Evolutionary conservation across 2,797 vertebrate genomes (phyloP), one percentile per base, ranked within the genome.

Genomic region (Pangasius sanitwongsei): DNA sequence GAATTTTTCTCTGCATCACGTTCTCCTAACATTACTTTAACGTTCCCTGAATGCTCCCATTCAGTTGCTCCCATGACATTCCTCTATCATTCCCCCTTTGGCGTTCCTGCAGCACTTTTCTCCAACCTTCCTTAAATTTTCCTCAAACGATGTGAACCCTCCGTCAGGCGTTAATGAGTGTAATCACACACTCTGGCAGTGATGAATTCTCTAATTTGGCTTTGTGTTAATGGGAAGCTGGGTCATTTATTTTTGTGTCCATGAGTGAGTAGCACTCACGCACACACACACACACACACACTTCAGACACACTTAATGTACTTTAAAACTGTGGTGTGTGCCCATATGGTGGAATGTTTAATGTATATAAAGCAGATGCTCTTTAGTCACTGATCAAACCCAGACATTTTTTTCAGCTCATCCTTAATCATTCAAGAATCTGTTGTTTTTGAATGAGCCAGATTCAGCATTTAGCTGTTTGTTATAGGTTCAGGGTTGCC

Each of bases 171-270:
- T 92, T 96, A 96, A 96, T 96, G 96, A 95, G 92, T 93, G 90
- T 95, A 96, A 96, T 97, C 94, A 94, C 93, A 91, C 92, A 92
- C 86, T 23, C 72, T 95, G 96, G 96, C 96, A 96, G 92, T 96
- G 96, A 97, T 96, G 95, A 95, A 97, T 97, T 95, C 95, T 93
- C 95, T 96, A 88, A 96, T 96, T 96, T 96, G 94, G 92, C 89
- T 95, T 96, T 95, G 95, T 96, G 96, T 96, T 96, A 97, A 97
- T 97, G 96, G 95, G 95, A 95, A 93, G 91, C 91, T 88, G 93
- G 95, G 95, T 96, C 94, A 95, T 96, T 96, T 92, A 67, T 91
- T 91, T 90, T 89, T 81, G 84, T 91, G 91, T 92, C 90, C 53
- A 78, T 70, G 37, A 89, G 55, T 88, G 82, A 77, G 86, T 86